phyloP scores from a whole-genome alignment of 2,888 invertebrate species.

The Archaeoteleia sp. region DNA sequence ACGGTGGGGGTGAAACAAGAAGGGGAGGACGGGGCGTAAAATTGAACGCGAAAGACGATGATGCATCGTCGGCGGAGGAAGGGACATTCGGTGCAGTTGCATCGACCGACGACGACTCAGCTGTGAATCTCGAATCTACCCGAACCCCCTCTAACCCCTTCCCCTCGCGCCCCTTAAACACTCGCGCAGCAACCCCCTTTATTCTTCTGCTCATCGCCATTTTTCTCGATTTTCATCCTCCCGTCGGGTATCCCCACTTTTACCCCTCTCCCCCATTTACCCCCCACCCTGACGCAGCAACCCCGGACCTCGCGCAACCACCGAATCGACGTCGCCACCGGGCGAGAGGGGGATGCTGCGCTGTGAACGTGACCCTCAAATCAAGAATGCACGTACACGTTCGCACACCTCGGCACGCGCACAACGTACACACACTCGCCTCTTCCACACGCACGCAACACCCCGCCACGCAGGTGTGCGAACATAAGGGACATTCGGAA shows the following conservation, averaged over 20 bases:
- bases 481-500: constrained; percentile 29
- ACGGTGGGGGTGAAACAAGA: constrained; percentile 45
- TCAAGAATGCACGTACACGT: constrained; percentile 63
- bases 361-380: constrained; percentile 75
- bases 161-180: constrained; percentile 10
- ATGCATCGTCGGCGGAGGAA: constrained; percentile 38
- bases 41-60: constrained; percentile 47
- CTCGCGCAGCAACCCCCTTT: constrained; percentile 35
- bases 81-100: constrained; percentile 68
- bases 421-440: constrained; percentile 9
- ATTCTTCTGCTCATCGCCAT: constrained; percentile 43
- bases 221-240: constrained; percentile 53
- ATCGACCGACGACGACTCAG: constrained; percentile 70
- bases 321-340: constrained; percentile 64
- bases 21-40: constrained; percentile 41
- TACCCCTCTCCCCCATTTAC: constrained; percentile 5
- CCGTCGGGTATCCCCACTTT: constrained; percentile 11
- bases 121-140: constrained; percentile 61
- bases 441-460: background rate
- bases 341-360: constrained; percentile 67
- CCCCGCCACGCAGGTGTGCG: constrained; percentile 33
- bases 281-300: constrained; percentile 40
- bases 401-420: constrained; percentile 2
- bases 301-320: constrained; percentile 74
- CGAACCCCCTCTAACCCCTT: constrained; percentile 15